phyloP scores from a whole-genome alignment of 1,140 invertebrate species.

The Lordiphosa collinella region DNA sequence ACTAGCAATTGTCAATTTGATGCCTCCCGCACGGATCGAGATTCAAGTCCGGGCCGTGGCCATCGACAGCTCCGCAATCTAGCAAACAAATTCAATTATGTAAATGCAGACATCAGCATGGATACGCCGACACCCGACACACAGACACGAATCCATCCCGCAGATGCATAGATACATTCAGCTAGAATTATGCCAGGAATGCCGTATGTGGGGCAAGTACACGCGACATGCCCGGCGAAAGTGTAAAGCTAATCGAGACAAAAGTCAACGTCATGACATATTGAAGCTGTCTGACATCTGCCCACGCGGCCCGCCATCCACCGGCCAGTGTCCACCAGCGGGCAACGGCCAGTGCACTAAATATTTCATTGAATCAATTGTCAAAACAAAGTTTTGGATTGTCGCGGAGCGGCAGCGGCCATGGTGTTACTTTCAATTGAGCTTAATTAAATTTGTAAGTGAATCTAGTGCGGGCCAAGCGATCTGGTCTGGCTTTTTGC shows the following conservation, averaged over 20 bases:
- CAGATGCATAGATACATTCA: constrained; percentile 4
- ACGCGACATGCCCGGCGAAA: constrained; percentile 44
- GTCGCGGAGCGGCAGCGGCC: constrained; percentile 34
- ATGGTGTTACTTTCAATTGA: constrained; percentile 79
- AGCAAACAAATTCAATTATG: constrained; percentile 79
- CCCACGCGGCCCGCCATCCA: constrained; percentile 17
- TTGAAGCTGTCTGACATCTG: constrained; percentile 47
- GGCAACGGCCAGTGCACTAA: constrained; percentile 49
- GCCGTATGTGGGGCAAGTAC: constrained; percentile 56
- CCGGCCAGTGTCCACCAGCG: constrained; percentile 7
- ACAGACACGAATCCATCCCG: neutral
- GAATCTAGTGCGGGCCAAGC: constrained; percentile 72
- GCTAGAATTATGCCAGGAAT: constrained; percentile 55
- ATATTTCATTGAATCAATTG: constrained; percentile 78
- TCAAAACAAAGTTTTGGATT: constrained; percentile 76
- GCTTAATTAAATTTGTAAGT: constrained; percentile 80
- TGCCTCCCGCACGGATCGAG: constrained; percentile 52
- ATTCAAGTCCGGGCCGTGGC: constrained; percentile 4
- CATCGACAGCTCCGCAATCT: constrained; percentile 75
- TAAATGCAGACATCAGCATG: constrained; percentile 74
- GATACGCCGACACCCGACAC: constrained; percentile 17
- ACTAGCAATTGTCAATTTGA: constrained; percentile 76
- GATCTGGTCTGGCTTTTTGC: neutral
- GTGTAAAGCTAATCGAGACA: constrained; percentile 59
- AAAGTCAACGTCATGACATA: constrained; percentile 52